Evolutionary conservation across 1,140 invertebrate genomes (phyloP).

Genomic region (Melanaphis sacchari): DNA sequence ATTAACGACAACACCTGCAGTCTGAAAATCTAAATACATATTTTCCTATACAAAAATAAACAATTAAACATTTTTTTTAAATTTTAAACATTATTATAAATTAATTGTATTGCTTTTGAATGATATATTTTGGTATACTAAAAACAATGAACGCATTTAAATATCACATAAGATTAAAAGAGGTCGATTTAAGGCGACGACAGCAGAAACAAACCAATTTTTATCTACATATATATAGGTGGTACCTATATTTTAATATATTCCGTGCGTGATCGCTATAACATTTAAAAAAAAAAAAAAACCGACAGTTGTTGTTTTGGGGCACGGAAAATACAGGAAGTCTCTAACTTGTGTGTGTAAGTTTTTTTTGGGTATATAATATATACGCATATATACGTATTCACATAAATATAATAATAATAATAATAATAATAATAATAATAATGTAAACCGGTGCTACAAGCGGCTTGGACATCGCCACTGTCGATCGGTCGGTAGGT

Average conservation of each 20-base stretch:
- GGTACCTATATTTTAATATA: conserved; percentile 36
- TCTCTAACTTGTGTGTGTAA: conserved; percentile 16
- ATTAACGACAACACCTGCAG: not conserved
- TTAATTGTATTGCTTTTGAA: not conserved
- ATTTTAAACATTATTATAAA: too few species aligned
- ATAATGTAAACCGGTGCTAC: not conserved
- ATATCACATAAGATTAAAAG: not conserved
- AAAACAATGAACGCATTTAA: not conserved
- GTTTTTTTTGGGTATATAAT: conserved; percentile 37
- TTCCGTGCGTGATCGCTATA: conserved; percentile 49
- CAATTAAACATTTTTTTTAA: too few species aligned
- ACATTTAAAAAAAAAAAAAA: conserved; percentile 26
- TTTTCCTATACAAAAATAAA: not conserved
- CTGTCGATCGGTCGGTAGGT: not conserved
- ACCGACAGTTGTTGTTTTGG: conserved; percentile 52
- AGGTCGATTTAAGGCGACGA: not conserved
- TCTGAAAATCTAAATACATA: not conserved
- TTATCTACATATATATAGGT: not conserved
- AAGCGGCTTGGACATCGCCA: conserved; percentile 19
- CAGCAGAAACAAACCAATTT: conserved; percentile 37
- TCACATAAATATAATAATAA: not conserved
- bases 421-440: too few species aligned
- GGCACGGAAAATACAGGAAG: conserved; percentile 56
- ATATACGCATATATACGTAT: not conserved
- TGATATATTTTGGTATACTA: not conserved